Evolutionary conservation across 2,113 vertebrate genomes (phyloP).

Genomic region (Poeciliopsis prolifica): DNA sequence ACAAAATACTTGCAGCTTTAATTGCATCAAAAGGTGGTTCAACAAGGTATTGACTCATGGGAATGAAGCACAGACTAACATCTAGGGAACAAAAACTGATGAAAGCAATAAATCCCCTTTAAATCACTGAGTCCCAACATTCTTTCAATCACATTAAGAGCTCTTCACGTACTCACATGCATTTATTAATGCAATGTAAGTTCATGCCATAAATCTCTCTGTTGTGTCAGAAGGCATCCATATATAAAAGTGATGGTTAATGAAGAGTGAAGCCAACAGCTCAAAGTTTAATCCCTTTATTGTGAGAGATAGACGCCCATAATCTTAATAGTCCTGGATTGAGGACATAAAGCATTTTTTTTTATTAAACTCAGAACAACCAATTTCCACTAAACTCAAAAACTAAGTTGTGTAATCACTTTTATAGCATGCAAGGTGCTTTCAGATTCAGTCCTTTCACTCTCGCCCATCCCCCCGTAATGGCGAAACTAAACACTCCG

Average conservation of each 20-base stretch:
- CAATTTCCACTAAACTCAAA: slow-evolving; percentile 51
- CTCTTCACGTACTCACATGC: slow-evolving; percentile 4
- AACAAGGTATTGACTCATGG: neutral
- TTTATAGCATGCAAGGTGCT: slow-evolving; percentile 21
- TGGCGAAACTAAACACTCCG: slow-evolving; percentile 28
- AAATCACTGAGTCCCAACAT: slow-evolving; percentile 1
- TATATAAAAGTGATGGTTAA: slow-evolving; percentile 23
- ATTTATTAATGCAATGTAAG: slow-evolving; percentile 19
- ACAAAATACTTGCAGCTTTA: neutral
- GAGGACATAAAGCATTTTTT: slow-evolving; percentile 52
- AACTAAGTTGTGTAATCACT: slow-evolving; percentile 36
- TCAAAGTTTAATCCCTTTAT: slow-evolving; percentile 49
- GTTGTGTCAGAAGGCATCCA: neutral
- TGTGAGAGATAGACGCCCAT: slow-evolving; percentile 37
- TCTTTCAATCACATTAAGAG: slow-evolving; percentile 37
- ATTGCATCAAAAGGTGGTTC: neutral
- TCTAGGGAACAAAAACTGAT: neutral
- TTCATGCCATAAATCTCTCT: slow-evolving; percentile 12
- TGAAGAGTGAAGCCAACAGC: slow-evolving; percentile 17
- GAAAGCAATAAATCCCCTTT: slow-evolving; percentile 7
- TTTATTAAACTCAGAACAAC: slow-evolving; percentile 45
- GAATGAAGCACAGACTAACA: neutral
- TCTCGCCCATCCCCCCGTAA: slow-evolving; percentile 21
- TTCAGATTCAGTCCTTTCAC: slow-evolving; percentile 30
- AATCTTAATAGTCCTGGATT: slow-evolving; percentile 31